Conservation (phyloP, 2,113 vertebrate genomes). For the Nymphicus hollandicus region DNA sequence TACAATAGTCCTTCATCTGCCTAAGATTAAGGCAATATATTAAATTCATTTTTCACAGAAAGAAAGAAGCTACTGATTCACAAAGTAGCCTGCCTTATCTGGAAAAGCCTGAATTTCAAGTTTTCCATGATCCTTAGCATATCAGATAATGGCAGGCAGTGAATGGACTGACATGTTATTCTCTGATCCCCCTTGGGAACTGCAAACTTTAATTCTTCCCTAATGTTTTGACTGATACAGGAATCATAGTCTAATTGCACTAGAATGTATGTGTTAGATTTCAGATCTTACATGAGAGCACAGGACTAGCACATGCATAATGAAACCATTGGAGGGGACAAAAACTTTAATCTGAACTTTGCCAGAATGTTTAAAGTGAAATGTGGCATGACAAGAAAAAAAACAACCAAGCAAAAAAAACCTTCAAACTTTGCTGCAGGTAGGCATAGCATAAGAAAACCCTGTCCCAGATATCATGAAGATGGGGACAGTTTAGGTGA, state of each 20-base stretch:
- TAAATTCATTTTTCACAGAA: neutral
- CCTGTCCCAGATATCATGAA: accelerated
- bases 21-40: neutral
- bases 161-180: neutral
- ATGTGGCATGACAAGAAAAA: neutral
- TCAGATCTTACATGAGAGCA: neutral
- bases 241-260: neutral
- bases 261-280: neutral
- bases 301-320: neutral
- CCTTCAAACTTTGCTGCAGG: neutral
- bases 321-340: neutral
- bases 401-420: accelerated
- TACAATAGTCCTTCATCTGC: neutral
- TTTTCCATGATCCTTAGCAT: neutral
- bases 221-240: neutral
- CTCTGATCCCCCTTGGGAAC: neutral
- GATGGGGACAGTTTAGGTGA: neutral
- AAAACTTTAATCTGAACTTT: neutral
- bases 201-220: neutral
- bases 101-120: neutral
- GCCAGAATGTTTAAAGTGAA: neutral
- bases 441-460: neutral
- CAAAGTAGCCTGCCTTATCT: neutral
- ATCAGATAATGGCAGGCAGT: neutral
- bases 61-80: neutral